Evolutionary conservation across 1,140 invertebrate genomes (phyloP), one percentile per base, ranked within the genome.

Genomic region (Acromyrmex echinatior): DNA sequence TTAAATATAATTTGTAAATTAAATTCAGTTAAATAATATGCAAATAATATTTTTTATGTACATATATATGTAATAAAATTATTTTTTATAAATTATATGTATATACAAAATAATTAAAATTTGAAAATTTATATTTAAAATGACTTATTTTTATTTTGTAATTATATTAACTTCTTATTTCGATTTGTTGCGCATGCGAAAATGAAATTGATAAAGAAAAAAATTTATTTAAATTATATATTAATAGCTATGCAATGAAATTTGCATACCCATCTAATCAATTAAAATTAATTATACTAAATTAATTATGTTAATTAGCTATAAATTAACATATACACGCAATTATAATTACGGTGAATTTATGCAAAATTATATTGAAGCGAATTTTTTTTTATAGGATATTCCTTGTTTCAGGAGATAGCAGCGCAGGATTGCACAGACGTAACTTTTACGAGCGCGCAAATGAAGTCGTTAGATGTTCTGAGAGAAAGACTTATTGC

Each of bases 401-500:
- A 53, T 73, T 79, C 87, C 91, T 84, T 94, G 71, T 96, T 96
- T 85, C 94, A 97, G 96, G 97, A 94, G 97, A 97, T 91, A 97
- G 96, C 94, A 96, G 96, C 88, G 96, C 96, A 92, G 96, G 97
- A 94, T 96, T 97, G 94, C 96, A 96, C 93, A 97, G 98, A 95
- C 96, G 97, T 95, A 96, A 97, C 94, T 95, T 97, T 95, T 96
- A 98, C 96, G 95, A 97, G 94, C 96, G 97, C 95, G 89, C 78
- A 18, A 97, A 97, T 94, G 96, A 97, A 65, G 97, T 98, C 77
- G 97, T 98, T 9, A 97, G 98, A 3, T 99, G 98, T 95, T 98
- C 98, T 14, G 97, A 98, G 92, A 97, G 98, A 86, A 96, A 97
- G 88, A 98, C 98, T 35, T 96, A 98, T 10, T 97, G 97, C 92